Base-by-base conservation (phyloP, 2,113 vertebrate species). In the Trematomus loennbergii region DNA sequence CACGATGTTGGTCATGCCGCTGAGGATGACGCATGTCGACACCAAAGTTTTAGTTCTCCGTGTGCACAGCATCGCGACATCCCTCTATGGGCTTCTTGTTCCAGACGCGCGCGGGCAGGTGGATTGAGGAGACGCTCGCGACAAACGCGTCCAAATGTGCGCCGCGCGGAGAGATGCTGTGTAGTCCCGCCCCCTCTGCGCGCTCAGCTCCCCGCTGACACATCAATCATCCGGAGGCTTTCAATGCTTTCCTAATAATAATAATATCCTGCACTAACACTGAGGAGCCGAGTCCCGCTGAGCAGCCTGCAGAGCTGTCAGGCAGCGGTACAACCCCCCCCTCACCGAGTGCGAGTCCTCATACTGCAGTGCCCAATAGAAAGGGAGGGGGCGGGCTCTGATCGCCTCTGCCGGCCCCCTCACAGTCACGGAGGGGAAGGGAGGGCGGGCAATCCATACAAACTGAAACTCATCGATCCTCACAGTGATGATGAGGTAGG, bases 21-120 rank as follows among this genome's bases (percentile, higher is more conserved):
- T 99, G 92, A 99, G 93, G 93, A 99, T 98, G 91, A 99, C 97
- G 88, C 98, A 99, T 78, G 97, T 98, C 91, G 97, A 98, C 94
- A 99, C 97, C 92, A 99, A 97, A 96, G 98, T 97, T 97, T 98
- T 99, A 92, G 97, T 97, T 95, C 97, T 99, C 94, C 97, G 96
- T 92, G 96, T 95, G 95, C 97, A 98, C 93, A 96, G 95, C 98
- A 99, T 99, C 81, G 95, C 97, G 94, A 93, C 93, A 93, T 95
- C 94, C 93, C 97, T 97, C 97, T 97, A 96, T 95, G 96, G 89
- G 95, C 81, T 84, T 49, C 69, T n/a, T 1, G 50, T 9, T 74
- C 55, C 77, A 50, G 63, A 83, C 57, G 80, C 85, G 90, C 89
- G 81, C 90, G 45, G 33, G 90, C 80, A 83, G 91, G 89, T 81